These are phyloP conservation scores for Anthoscopus minutus DNA, from an alignment of 2,113 vertebrate genomes.

Conservation along the genomic window DNA sequence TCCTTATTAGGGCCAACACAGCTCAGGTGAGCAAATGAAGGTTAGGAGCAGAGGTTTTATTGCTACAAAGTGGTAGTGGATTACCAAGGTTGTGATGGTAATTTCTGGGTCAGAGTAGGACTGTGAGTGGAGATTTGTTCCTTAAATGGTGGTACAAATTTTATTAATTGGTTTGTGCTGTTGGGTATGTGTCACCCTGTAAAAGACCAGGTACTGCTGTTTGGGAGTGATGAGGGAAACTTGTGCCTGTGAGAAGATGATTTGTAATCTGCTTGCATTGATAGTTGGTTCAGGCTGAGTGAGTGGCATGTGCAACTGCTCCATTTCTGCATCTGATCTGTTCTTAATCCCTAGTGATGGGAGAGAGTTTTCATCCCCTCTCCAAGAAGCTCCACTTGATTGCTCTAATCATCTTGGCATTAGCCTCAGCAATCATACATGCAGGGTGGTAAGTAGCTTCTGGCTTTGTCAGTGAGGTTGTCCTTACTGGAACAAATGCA, in stretches of 20 bases:
- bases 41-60: background rate
- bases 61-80: background rate
- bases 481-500: background rate
- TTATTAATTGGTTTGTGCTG: background rate
- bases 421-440: background rate
- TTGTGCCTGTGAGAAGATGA: background rate
- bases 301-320: background rate
- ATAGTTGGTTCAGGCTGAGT: background rate
- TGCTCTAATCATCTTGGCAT: conserved; percentile 28
- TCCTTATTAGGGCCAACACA: background rate
- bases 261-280: background rate
- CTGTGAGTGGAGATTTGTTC: background rate
- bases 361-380: conserved; percentile 21
- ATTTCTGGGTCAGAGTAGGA: background rate
- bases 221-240: background rate
- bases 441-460: background rate
- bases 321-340: conserved; percentile 16
- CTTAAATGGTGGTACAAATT: background rate
- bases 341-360: conserved; percentile 13
- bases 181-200: background rate
- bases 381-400: conserved; percentile 17
- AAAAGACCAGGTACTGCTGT: background rate
- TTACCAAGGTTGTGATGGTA: background rate
- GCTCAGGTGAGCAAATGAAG: background rate
- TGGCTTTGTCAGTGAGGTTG: background rate